Base-by-base conservation (phyloP, 2,113 vertebrate species). In the Rhegmatorhina hoffmannsi region DNA sequence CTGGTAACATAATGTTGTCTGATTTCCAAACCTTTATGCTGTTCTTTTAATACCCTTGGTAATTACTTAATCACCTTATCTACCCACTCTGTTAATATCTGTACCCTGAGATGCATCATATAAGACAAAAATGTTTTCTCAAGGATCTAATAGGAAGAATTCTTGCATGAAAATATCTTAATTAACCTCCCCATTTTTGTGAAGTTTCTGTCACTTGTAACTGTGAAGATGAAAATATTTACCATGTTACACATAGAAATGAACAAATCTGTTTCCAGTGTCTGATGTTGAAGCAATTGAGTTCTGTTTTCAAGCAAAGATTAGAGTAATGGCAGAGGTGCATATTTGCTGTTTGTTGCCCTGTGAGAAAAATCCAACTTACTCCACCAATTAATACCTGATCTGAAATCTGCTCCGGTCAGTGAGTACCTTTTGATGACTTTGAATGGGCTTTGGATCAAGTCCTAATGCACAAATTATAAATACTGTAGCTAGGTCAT, bases 361-460 rank as follows among this genome's bases (percentile, higher is more conserved):
- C 28, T 40, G 29, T 80, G 50, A 92, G 69, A 64, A 94, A 87
- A 94, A 81, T n/a, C 24, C 81, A 82, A 79, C 58, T 52, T 72
- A 90, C 56, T 94, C 56, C 75, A 43, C 23, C 38, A 87, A 74
- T 89, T 75, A 67, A 68, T 47, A 40, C 26, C 50, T 82, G 34
- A 81, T 80, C 63, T 28, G 1, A 63, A 82, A 44, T 55, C 33
- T 5, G 2, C 25, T 89, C 11, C 29, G 44, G 77, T 76, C 70
- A 88, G 9, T 38, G 62, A 64, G 34, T 83, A 24, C 47, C 56
- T 77, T 90, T 94, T 73, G 46, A 44, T 83, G 31, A 73, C 53
- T 90, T 43, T 76, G 66, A 87, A 85, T 87, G 36, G 46, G 28
- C 46, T 95, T 90, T 90, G 69, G 84, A 80, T 84, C 25, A 72